phyloP scores from a whole-genome alignment of 1,140 invertebrate species.

The Pemphigus obesinymphae region DNA sequence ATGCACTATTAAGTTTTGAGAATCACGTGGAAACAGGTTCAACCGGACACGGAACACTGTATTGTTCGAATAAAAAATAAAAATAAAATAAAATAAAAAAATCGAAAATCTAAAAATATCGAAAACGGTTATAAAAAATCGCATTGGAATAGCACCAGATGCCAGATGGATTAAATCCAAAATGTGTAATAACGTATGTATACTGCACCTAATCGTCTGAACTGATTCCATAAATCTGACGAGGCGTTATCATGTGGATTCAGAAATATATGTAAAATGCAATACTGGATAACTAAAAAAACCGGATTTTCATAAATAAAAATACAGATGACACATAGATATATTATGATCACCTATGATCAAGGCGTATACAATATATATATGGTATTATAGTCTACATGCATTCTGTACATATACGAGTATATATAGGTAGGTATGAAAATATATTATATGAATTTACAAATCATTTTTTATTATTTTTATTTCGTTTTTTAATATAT shows the following conservation, averaged over 20 bases:
- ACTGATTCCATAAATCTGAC: background rate
- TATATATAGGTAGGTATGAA: background rate
- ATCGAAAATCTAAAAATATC: slow-evolving; percentile 22
- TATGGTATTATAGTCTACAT: too few relatives aligned
- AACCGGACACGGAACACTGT: background rate
- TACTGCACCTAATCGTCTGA: background rate
- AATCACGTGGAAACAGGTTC: background rate
- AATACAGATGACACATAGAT: background rate
- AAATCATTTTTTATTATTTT: background rate
- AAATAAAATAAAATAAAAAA: too few relatives aligned
- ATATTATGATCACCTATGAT: too few relatives aligned
- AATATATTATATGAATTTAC: background rate
- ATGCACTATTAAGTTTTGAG: too few relatives aligned
- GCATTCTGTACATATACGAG: too few relatives aligned
- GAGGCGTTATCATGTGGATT: background rate
- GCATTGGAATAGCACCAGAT: background rate
- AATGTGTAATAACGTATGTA: background rate
- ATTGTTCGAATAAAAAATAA: too few relatives aligned
- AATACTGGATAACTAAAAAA: background rate
- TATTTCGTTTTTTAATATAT: too few relatives aligned
- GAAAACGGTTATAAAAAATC: background rate
- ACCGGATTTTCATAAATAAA: background rate
- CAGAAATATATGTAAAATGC: background rate
- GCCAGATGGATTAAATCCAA: slow-evolving; percentile 4
- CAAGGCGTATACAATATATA: too few relatives aligned